phyloP scores from a whole-genome alignment of 2,797 vertebrate genomes.

The Helicolenus hilgendorfi region DNA sequence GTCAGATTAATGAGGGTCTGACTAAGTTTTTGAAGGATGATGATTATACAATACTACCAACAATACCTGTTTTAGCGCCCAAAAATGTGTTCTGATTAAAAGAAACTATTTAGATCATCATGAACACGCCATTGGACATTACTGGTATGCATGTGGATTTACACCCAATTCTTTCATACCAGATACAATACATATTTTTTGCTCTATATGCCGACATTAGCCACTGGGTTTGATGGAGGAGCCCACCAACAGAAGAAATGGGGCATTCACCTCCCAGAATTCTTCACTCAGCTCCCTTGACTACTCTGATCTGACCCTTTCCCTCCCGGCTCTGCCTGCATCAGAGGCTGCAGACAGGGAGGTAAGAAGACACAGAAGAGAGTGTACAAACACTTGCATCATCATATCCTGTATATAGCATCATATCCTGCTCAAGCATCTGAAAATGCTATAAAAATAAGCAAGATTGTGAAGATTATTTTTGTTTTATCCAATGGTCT shows the following conservation, averaged over 20 bases:
- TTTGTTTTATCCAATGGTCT: slow-evolving; percentile 32
- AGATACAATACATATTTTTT: slow-evolving; percentile 42
- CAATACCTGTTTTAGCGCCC: neutral
- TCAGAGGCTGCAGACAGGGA: slow-evolving; percentile 49
- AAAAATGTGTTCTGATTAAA: neutral
- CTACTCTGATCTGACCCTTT: slow-evolving; percentile 70
- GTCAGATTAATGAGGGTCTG: neutral
- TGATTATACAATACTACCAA: neutral
- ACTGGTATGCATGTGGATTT: neutral
- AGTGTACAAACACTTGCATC: neutral
- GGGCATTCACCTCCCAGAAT: slow-evolving; percentile 73
- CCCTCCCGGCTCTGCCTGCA: slow-evolving; percentile 47
- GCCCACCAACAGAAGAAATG: slow-evolving; percentile 65
- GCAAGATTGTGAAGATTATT: neutral
- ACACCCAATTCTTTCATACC: neutral
- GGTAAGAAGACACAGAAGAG: slow-evolving; percentile 66
- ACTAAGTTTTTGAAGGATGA: neutral
- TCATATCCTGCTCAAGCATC: neutral
- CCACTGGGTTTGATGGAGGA: slow-evolving; percentile 70
- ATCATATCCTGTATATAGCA: neutral
- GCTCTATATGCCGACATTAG: slow-evolving; percentile 79
- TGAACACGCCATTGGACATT: neutral
- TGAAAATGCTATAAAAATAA: neutral
- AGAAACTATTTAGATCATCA: neutral
- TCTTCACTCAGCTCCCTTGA: slow-evolving; percentile 82